A percentile compares a stretch with the other conserved stretches of the same genome.
These are phyloP conservation scores for Heliconius sara DNA, from an alignment of 2,888 invertebrate genomes.

Conservation along the genomic window DNA sequence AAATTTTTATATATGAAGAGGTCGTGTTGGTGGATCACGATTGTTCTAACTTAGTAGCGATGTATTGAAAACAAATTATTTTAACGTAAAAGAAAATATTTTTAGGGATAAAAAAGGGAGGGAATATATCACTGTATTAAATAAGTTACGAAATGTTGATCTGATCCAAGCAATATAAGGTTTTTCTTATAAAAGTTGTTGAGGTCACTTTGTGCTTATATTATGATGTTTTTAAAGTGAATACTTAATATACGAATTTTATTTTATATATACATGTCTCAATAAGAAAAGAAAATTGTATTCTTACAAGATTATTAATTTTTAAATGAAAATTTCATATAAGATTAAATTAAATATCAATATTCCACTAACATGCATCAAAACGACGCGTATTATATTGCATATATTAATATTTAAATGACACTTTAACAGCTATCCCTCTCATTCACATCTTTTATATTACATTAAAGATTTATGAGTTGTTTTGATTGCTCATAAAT, in stretches of 20 bases:
- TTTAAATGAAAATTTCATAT: neutral
- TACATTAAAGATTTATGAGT: conserved; percentile 62
- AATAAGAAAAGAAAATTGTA: too few relatives aligned
- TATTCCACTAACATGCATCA: conserved; percentile 25
- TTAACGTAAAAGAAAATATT: neutral
- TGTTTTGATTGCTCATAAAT: conserved; percentile 75
- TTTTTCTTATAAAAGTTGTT: neutral
- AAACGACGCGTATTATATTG: conserved; percentile 9
- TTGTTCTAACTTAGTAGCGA: conserved; percentile 48
- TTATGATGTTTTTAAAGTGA: neutral
- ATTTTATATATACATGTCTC: too few relatives aligned
- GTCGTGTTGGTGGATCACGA: conserved; percentile 79
- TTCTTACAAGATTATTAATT: neutral
- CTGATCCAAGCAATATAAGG: neutral
- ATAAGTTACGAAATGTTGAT: neutral
- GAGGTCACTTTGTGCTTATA: neutral
- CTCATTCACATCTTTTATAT: conserved; percentile 48
- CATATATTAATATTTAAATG: conserved; percentile 15
- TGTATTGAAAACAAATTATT: conserved; percentile 5
- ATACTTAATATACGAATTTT: neutral
- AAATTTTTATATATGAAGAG: conserved; percentile 67
- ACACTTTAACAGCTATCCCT: neutral
- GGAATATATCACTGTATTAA: neutral
- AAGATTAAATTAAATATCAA: conserved; percentile 32
- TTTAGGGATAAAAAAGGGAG: neutral